These are phyloP conservation scores for Pycnonotus jocosus DNA, from an alignment of 2,113 vertebrate genomes.

Conservation along the genomic window DNA sequence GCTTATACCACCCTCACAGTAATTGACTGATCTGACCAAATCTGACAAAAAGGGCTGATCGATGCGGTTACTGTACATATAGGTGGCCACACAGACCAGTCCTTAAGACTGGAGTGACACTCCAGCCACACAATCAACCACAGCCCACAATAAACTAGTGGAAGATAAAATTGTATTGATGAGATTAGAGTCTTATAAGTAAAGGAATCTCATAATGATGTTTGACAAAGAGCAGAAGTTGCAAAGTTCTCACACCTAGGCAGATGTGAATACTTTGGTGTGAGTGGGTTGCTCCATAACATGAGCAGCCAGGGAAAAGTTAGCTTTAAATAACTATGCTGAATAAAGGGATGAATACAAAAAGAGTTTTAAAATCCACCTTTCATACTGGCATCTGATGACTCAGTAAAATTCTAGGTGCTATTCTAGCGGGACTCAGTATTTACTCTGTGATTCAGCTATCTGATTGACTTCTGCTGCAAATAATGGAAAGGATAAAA, in stretches of 20 bases:
- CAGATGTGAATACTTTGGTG: neutral
- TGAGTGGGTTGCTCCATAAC: neutral
- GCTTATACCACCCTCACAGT: neutral
- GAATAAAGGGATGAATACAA: neutral
- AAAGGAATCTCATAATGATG: neutral
- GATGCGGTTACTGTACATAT: rapidly evolving
- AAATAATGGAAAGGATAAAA: neutral
- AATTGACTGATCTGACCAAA: neutral
- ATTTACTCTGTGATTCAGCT: neutral
- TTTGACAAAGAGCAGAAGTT: neutral
- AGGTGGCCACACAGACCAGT: neutral
- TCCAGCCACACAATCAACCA: neutral
- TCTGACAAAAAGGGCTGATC: neutral
- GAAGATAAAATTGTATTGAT: neutral
- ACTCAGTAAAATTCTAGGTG: neutral
- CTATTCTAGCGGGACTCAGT: neutral
- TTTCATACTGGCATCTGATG: neutral
- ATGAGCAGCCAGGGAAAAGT: neutral
- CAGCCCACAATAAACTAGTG: neutral
- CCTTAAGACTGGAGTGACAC: neutral
- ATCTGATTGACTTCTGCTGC: neutral
- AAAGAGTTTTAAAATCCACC: neutral
- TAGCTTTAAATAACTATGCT: neutral
- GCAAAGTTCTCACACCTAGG: neutral
- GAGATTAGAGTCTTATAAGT: neutral